Evolutionary conservation across 1,140 invertebrate species (phyloP).

Genomic region (Leucophenga varia): DNA sequence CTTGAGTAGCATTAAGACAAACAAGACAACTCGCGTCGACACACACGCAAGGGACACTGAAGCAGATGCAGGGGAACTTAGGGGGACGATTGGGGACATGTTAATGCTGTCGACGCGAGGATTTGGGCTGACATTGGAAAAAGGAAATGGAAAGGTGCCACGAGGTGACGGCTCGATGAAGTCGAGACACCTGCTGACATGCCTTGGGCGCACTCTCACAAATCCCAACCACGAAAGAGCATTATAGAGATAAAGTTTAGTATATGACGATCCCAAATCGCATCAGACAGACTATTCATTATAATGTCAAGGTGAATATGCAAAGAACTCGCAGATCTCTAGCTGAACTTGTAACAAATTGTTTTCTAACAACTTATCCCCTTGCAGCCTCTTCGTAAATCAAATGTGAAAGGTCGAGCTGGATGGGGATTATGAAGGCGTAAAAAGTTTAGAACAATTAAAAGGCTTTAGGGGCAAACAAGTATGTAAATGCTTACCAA

Average conservation of each 20-base stretch:
- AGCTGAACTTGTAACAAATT: not conserved
- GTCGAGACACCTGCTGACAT: constrained; percentile 33
- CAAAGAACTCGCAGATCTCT: not conserved
- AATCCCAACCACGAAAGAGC: constrained; percentile 16
- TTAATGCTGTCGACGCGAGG: constrained; percentile 34
- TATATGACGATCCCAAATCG: too few species aligned
- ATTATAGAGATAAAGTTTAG: constrained; percentile 13
- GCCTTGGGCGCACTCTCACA: constrained; percentile 17
- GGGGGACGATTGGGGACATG: constrained; percentile 33
- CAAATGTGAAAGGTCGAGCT: too few species aligned
- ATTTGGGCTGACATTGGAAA: constrained; percentile 1
- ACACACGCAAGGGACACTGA: constrained; percentile 12
- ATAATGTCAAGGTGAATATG: constrained; percentile 3
- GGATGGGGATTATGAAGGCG: too few species aligned
- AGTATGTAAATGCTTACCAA: constrained; percentile 33
- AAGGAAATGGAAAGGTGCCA: constrained; percentile 17
- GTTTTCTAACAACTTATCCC: too few species aligned
- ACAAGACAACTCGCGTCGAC: constrained; percentile 9
- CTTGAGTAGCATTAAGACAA: constrained; percentile 9
- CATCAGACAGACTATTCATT: constrained; percentile 3
- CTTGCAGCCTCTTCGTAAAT: too few species aligned
- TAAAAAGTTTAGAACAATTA: too few species aligned
- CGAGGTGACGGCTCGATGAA: constrained; percentile 21
- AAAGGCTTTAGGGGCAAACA: constrained; percentile 9
- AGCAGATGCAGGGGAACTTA: too few species aligned